Evolutionary conservation across 2,888 invertebrate genomes (phyloP).

Genomic region (Suillia variegata): DNA sequence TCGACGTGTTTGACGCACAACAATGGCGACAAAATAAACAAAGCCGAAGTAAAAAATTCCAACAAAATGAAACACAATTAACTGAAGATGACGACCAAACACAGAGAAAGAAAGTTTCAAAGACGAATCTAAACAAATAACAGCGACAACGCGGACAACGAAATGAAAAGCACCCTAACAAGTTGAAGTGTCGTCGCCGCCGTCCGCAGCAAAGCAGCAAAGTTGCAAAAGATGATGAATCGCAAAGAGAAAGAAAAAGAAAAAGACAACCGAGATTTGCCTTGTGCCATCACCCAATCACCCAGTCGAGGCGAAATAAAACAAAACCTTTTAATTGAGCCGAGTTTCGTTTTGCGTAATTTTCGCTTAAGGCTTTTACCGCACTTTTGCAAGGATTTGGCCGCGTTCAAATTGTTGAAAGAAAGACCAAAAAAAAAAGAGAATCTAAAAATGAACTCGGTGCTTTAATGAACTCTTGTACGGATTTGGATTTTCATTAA

Average conservation of each 20-base stretch:
- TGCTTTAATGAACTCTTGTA: constrained; percentile 1
- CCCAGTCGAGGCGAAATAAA: neutral
- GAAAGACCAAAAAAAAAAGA: too few relatives aligned
- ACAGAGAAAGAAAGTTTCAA: constrained; percentile 7
- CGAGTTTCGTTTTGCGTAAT: neutral
- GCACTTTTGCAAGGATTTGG: neutral
- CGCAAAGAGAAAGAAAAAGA: neutral
- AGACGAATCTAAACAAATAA: too few relatives aligned
- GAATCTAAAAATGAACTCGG: neutral
- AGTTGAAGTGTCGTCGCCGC: neutral
- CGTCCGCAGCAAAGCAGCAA: neutral
- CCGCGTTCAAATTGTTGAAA: too few relatives aligned
- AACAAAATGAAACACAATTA: constrained; percentile 52
- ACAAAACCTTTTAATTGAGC: constrained; percentile 11
- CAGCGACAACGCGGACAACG: neutral
- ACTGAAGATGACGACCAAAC: constrained; percentile 42
- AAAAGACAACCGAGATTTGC: neutral
- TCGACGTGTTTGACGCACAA: constrained; percentile 11
- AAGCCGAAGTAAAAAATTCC: constrained; percentile 12
- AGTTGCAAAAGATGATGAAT: too few relatives aligned
- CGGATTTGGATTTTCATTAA: neutral
- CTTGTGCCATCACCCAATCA: neutral
- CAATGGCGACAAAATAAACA: constrained; percentile 16
- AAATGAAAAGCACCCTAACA: constrained; percentile 4
- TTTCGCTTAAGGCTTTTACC: neutral